Conservation (phyloP, 2,113 vertebrate species). For the Gymnocephalus cernua region DNA sequence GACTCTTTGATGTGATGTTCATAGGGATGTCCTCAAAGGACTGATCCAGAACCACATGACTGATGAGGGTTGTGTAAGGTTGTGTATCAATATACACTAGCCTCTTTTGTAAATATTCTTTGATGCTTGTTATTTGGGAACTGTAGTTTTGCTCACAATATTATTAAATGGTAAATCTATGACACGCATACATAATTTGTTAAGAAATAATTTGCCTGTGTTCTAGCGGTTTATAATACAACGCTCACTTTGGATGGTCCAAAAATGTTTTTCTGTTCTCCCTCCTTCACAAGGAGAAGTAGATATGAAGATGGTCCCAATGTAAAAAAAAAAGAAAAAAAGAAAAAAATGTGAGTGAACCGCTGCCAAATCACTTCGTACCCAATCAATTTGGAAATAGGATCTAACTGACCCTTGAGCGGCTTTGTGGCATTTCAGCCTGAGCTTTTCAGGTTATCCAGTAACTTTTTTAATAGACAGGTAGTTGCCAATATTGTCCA, state of each 20-base stretch:
- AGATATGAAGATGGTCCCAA: background rate
- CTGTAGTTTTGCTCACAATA: background rate
- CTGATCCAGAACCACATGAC: slow-evolving; percentile 1
- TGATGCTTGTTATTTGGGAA: background rate
- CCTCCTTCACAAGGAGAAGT: background rate
- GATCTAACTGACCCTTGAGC: background rate
- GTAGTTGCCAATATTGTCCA: background rate
- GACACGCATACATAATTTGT: background rate
- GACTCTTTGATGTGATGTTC: background rate
- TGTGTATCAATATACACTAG: background rate
- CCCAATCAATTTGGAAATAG: background rate
- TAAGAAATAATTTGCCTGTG: background rate
- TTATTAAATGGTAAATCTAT: background rate
- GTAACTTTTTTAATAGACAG: background rate
- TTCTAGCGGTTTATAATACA: background rate
- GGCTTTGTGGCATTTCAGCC: background rate
- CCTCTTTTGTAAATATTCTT: background rate
- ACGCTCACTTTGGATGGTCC: background rate
- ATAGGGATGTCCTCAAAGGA: background rate
- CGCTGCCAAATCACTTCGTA: too few relatives aligned
- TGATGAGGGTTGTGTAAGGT: background rate
- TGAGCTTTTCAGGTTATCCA: background rate
- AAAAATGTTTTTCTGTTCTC: background rate
- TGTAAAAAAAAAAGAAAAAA: background rate
- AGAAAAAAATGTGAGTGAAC: background rate